Conservation (phyloP, 2,113 vertebrate genomes). For the Zosterops hypoxanthus region DNA sequence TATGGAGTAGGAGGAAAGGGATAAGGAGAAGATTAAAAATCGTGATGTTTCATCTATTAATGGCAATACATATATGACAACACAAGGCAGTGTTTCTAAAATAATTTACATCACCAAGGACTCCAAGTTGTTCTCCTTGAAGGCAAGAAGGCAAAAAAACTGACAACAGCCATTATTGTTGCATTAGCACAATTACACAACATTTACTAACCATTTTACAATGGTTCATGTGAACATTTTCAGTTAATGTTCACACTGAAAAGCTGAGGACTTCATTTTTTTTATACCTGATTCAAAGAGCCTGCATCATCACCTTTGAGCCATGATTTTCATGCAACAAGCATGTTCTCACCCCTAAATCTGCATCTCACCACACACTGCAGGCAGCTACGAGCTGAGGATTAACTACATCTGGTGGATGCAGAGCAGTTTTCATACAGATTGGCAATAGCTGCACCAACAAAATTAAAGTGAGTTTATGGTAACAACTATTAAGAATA, state of each 20-base stretch:
- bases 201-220: neutral
- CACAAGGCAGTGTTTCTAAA: neutral
- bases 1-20: neutral
- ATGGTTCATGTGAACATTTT: neutral
- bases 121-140: neutral
- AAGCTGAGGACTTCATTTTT: neutral
- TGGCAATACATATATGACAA: neutral
- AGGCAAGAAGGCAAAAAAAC: neutral
- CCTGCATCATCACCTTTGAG: neutral
- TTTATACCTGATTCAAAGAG: neutral
- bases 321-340: neutral
- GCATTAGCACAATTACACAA: neutral
- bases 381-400: neutral
- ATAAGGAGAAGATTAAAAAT: neutral
- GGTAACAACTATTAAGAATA: neutral
- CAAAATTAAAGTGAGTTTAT: neutral
- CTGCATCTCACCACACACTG: neutral
- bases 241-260: neutral
- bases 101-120: neutral
- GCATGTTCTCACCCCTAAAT: neutral
- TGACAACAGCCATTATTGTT: neutral
- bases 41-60: neutral
- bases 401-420: neutral
- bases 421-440: neutral
- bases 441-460: neutral